These are phyloP conservation scores for Percopsis transmontana DNA, from an alignment of 2,113 vertebrate genomes.

Conservation along the genomic window DNA sequence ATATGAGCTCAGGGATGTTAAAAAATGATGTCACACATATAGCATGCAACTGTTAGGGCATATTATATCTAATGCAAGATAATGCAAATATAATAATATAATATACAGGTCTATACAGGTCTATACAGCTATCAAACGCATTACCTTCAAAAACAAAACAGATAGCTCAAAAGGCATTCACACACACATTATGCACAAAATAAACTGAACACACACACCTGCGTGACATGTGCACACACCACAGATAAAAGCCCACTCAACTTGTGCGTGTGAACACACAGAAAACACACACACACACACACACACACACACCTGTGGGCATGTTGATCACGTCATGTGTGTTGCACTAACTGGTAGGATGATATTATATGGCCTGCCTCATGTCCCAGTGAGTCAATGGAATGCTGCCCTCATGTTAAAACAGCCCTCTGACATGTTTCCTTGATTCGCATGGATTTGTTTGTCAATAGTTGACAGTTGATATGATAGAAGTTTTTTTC, in stretches of 20 bases:
- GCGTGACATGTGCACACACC: not conserved
- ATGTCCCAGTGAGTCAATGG: constrained; percentile 10
- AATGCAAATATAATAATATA: too few species aligned
- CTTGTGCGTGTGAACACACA: constrained; percentile 4
- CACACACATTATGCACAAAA: constrained; percentile 16
- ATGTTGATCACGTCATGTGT: constrained; percentile 7
- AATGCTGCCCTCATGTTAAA: constrained; percentile 33
- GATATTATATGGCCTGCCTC: constrained; percentile 1
- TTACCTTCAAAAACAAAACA: too few species aligned
- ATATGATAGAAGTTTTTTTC: too few species aligned
- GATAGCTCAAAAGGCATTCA: not conserved
- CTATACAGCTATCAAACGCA: too few species aligned
- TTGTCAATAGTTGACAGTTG: too few species aligned
- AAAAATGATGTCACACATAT: not conserved
- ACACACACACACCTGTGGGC: not conserved
- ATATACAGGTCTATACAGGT: too few species aligned
- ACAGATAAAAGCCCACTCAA: constrained; percentile 43
- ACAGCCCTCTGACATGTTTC: constrained; percentile 5
- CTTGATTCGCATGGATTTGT: not conserved
- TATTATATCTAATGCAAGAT: too few species aligned
- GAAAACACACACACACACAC: constrained; percentile 15
- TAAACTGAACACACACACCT: constrained; percentile 1
- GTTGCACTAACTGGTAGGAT: not conserved
- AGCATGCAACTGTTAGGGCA: too few species aligned
- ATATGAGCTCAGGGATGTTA: constrained; percentile 11